These are phyloP conservation scores for Oryzias woworae DNA, from an alignment of 2,113 vertebrate genomes.

Conservation along the genomic window DNA sequence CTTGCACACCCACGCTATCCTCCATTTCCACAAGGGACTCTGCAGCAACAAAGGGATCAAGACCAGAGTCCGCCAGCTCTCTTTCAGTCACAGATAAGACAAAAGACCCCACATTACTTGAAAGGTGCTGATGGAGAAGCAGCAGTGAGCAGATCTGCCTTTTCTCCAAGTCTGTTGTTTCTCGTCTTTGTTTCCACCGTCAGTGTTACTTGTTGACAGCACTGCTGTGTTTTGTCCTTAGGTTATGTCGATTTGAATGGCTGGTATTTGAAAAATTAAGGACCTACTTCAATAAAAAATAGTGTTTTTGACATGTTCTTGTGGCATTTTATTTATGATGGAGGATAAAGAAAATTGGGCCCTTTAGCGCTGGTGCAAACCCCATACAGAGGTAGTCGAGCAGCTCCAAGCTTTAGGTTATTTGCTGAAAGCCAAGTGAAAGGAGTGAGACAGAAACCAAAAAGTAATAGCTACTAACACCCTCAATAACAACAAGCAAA, in stretches of 20 bases:
- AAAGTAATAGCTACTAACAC: too few relatives aligned
- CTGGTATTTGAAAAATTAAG: too few relatives aligned
- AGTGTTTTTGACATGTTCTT: too few relatives aligned
- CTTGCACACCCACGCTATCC: slow-evolving; percentile 49
- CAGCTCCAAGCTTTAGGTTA: too few relatives aligned
- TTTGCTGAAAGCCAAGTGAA: too few relatives aligned
- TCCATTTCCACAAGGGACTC: slow-evolving; percentile 56
- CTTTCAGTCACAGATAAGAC: slow-evolving; percentile 56
- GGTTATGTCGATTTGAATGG: slow-evolving; percentile 6
- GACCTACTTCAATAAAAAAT: neutral
- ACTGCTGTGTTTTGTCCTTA: neutral
- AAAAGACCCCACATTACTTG: slow-evolving; percentile 56
- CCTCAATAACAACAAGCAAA: too few relatives aligned
- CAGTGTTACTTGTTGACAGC: slow-evolving; percentile 1
- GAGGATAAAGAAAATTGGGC: too few relatives aligned
- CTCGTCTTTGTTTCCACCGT: neutral
- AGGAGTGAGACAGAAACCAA: too few relatives aligned
- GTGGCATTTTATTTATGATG: too few relatives aligned
- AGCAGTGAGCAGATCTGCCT: slow-evolving; percentile 21
- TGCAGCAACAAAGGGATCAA: slow-evolving; percentile 65
- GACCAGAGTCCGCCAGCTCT: slow-evolving; percentile 60
- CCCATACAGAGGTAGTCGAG: too few relatives aligned
- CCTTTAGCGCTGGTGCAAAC: too few relatives aligned
- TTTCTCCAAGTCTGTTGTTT: slow-evolving; percentile 23
- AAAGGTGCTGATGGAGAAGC: slow-evolving; percentile 42